Base-by-base conservation (phyloP, 2,113 vertebrate species). In the Phocoena sinus region DNA sequence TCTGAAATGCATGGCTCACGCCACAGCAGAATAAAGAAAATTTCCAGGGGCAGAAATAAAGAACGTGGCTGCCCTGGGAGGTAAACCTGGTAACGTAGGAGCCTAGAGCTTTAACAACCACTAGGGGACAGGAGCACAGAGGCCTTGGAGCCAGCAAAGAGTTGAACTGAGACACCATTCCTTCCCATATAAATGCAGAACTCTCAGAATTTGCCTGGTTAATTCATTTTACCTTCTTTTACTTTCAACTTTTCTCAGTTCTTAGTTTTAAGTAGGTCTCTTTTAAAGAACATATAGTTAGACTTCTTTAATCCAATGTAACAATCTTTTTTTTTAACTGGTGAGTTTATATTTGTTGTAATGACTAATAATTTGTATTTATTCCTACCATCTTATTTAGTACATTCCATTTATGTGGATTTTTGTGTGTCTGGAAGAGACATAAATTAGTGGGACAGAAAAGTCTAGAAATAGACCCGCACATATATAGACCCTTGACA, bases 271-370 rank as follows among this genome's bases (percentile, higher is more conserved):
- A 63, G 33, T 63, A 31, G 21, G 14, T 44, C 47, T 96, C 25
- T 95, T 94, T 94, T 70, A 70, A 81, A 91, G 26, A 82, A 87
- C 20, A 60, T 1, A 79, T 26, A 94, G 60, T 21, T 56, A 56
- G 31, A 47, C 89, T 58, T 96, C 58, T 96, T 77, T 65, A n/a
- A 83, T 26, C 44, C 41, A 94, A 65, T 38, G 28, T 41, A 83
- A 88, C 38, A 56, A 47, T 74, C n/a, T 80, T 92, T 95, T 77
- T 74, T 89, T 76, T 86, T 58, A 95, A 65, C 31, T 94, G 38
- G 15, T 88, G 36, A 81, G n/a, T 77, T 74, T 93, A 33, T 90
- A 91, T 90, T 71, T 94, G 63, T 47, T 89, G 80, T 8, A 74
- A 68, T 73, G 50, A 70, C 33, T 67, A 38, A 65, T 62, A 74